Evolutionary conservation across 30 jellyfish, hydroid and myxozoan genomes (phyloP), one percentile per base, ranked within the genome.

Genomic region (Calvadosia cruxmelitensis): DNA sequence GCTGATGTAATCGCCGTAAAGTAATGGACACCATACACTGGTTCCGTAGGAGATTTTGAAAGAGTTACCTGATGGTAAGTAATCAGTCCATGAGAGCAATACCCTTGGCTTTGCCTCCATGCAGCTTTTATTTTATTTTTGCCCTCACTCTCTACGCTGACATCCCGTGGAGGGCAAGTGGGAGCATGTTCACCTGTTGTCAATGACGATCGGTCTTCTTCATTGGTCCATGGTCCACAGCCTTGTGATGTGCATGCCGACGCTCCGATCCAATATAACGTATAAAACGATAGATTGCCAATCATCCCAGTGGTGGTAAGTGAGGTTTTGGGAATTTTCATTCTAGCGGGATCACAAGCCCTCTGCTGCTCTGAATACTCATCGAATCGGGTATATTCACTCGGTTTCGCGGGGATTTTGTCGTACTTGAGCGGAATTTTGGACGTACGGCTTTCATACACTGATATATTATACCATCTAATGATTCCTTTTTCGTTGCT

Each of bases 171-270:
- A 5, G 79, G 70, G 42, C 93, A 79, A 25, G 84, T 71, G 0
- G 93, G 93, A 52, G 68, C 49, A 48, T 79, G 84, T 33, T 71
- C 84, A 32, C 64, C 79, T 0, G 84, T 79, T 30, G 27, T 31
- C 1, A 49, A 71, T 1, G 25, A 25, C 36, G 24, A 2, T 25
- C 82, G 75, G n/a, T n/a, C n/a, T n/a, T n/a, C n/a, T n/a, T n/a
- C n/a, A n/a, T 34, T 51, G 27, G 27, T 42, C 32, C 57, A 79
- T 34, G 79, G 75, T 23, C 93, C 93, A 32, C 93, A 79, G 1
- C 93, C 93, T 49, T 33, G 52, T 27, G 29, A 27, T 26, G 73
- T 79, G 63, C 93, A 79, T 12, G 84, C 84, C 28, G 83, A 34
- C 7, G 74, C 66, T 7, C 75, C 0, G 12, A 79, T 79, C 50